A percentile compares a stretch with the other conserved stretches of the same genome.
These are phyloP conservation scores for Acholoe squamosa DNA, from an alignment of 2,888 invertebrate genomes.

Conservation along the genomic window DNA sequence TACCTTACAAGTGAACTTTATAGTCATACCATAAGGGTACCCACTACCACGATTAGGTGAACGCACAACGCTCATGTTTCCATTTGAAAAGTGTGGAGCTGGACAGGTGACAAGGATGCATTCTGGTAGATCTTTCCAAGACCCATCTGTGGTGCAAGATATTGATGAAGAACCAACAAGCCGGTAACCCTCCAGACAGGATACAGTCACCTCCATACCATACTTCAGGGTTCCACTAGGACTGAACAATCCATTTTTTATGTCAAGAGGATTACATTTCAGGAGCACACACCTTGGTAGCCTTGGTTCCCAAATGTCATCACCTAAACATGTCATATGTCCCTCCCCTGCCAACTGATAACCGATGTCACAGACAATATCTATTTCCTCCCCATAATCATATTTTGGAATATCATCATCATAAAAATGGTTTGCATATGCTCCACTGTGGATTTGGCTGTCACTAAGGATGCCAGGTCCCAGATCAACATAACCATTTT, in stretches of 20 bases:
- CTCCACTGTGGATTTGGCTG: background rate
- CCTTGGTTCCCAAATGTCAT: conserved; percentile 59
- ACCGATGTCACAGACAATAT: conserved; percentile 58
- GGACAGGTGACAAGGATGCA: conserved; percentile 72
- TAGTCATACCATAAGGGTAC: conserved; percentile 67
- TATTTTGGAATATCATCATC: background rate
- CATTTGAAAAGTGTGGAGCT: conserved; percentile 63
- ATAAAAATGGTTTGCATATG: background rate
- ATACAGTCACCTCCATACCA: conserved; percentile 67
- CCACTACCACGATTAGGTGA: conserved; percentile 64
- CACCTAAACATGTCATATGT: conserved; percentile 50
- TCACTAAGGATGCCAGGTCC: background rate
- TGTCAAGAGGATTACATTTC: conserved; percentile 57
- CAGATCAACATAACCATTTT: background rate
- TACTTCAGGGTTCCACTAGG: conserved; percentile 62
- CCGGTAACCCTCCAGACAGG: conserved; percentile 78
- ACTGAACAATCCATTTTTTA: conserved; percentile 51
- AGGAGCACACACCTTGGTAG: conserved; percentile 54
- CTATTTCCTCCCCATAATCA: conserved; percentile 38
- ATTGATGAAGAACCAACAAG: conserved; percentile 74
- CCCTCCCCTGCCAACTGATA: conserved; percentile 43
- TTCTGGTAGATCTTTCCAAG: conserved; percentile 77
- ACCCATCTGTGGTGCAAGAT: conserved; percentile 76
- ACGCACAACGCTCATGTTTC: conserved; percentile 57
- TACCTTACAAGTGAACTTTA: conserved; percentile 64